Base-by-base conservation (phyloP, 1,140 invertebrate genomes). In the Geopemphigus sp. region DNA sequence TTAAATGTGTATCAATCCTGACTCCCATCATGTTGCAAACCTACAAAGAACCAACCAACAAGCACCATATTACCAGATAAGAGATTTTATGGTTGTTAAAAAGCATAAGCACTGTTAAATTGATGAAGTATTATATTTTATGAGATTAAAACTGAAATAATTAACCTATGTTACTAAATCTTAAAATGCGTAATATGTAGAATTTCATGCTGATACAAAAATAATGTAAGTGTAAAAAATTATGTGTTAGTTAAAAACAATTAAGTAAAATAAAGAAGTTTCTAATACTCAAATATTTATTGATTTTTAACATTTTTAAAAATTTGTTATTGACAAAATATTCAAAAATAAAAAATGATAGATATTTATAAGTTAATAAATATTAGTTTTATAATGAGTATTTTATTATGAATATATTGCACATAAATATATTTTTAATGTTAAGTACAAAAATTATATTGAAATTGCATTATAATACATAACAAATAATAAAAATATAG, bases 31-130 rank as follows among this genome's bases (percentile, higher is more conserved):
- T 57, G 72, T 56, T 22, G 72, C 39, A 76, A 76, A 76, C 72
- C 72, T 76, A 76, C 56, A 76, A 76, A 76, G 72, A 76, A 76
- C 56, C 72, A 76, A 76, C 72, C 72, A 74, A 45, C 72, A 56
- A 39, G 72, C 56, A 59, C 72, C 72, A 76, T 76, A 76, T 57
- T 76, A 76, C 72, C 72, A 59, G 15, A 76, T 56, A 76, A 76
- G 68, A 72, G 68, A 54, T 54, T 72, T 76, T 14, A 59, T 76
- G 32, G 54, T 76, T 74, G 54, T 74, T 56, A 59, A 76, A 22
- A 22, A 76, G 53, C 56, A 59, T 19, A 73, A 56, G 50, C 47
- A n/a, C 19, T 29, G 68, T 72, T 29, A 54, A 53, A 53, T 72
- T 53, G 4, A 17, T 5, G 26, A 72, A 53, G 11, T 72, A 29